A percentile compares a stretch with the other conserved stretches of the same genome.
Evolutionary conservation across 2,888 invertebrate species (phyloP).

Genomic region (Odontothrips loti): DNA sequence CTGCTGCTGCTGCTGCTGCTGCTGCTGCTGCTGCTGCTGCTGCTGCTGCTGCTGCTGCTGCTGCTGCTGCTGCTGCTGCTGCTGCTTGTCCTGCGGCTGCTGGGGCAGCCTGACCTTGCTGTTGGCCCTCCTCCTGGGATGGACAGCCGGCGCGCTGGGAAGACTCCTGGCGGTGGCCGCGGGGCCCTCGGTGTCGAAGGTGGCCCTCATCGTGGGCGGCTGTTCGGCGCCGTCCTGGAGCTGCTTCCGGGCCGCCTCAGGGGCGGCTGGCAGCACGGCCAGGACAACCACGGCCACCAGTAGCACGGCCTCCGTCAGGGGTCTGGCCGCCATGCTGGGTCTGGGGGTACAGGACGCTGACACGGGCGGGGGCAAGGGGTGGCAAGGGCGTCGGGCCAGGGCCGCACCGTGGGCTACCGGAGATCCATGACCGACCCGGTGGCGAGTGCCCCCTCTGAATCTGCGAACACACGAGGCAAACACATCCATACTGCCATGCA

Average conservation of each 20-base stretch:
- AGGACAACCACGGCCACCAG: background rate
- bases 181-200: background rate
- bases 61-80: too few relatives aligned
- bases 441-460: too few relatives aligned
- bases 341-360: background rate
- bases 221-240: background rate
- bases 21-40: background rate
- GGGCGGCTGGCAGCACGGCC: background rate
- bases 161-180: background rate
- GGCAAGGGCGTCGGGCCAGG: too few relatives aligned
- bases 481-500: too few relatives aligned
- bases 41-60: background rate
- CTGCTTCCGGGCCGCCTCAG: background rate
- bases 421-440: background rate
- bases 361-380: too few relatives aligned
- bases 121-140: background rate
- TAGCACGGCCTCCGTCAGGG: background rate
- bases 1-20: background rate
- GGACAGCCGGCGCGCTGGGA: background rate
- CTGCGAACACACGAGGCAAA: too few relatives aligned
- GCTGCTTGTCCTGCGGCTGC: background rate
- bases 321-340: background rate
- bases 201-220: background rate
- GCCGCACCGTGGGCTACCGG: background rate
- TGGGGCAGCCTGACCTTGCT: background rate